These are phyloP conservation scores for Alca torda DNA, from an alignment of 2,797 vertebrate species.

Conservation along the genomic window DNA sequence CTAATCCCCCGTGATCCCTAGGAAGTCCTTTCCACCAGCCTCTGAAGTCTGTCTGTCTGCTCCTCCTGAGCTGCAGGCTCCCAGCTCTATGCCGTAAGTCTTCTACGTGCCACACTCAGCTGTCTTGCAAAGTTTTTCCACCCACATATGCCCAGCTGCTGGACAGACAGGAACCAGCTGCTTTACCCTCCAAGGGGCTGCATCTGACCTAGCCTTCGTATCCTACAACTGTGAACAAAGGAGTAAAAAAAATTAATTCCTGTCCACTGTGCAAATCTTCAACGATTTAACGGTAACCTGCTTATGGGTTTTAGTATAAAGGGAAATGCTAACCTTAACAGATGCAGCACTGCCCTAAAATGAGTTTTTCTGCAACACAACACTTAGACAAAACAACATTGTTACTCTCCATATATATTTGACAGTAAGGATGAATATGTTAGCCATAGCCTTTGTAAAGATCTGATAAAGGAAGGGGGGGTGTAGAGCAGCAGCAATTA, in stretches of 20 bases:
- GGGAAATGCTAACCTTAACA: not conserved
- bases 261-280: not conserved
- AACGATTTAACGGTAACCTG: not conserved
- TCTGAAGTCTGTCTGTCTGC: not conserved
- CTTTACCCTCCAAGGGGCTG: not conserved
- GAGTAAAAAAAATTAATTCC: not conserved
- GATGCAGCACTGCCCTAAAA: not conserved
- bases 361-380: not conserved
- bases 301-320: not conserved
- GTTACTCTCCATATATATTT: not conserved
- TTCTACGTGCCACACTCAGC: not conserved
- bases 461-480: not conserved
- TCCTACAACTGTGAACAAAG: not conserved
- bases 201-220: constrained; percentile 9
- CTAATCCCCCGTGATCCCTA: not conserved
- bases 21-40: not conserved
- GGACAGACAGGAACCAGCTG: constrained; percentile 48
- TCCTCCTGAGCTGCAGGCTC: not conserved
- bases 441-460: not conserved
- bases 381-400: not conserved
- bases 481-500: not conserved
- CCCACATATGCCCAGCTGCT: not conserved
- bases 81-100: not conserved
- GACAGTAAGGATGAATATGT: not conserved
- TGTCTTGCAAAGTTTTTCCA: constrained; percentile 15